Base-by-base conservation (phyloP, 2,113 vertebrate species). In the Turnix velox region DNA sequence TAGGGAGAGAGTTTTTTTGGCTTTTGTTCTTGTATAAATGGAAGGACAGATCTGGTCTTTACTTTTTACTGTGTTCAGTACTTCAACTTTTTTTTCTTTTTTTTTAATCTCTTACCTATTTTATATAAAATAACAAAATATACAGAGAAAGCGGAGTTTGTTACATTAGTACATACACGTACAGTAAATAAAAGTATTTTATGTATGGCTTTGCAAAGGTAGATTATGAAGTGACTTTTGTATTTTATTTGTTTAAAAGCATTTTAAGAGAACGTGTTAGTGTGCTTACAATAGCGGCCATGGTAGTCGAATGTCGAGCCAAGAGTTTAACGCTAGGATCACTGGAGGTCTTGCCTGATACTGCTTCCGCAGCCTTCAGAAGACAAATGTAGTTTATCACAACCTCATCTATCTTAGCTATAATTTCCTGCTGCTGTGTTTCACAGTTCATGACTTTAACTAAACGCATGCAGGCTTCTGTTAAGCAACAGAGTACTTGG, bases 121-220 rank as follows among this genome's bases (percentile, higher is more conserved):
- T 98, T 98, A 98, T 98, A 99, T 98, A 99, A 98, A 99, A 98
- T 97, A 98, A 98, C 98, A 99, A 99, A 99, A 99, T 99, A 98
- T 99, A 98, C 98, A 99, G 98, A 98, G 97, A 98, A 98, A 95
- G 89, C 94, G 85, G 97, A 97, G 95, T 98, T 97, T 96, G 97
- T 98, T 98, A 98, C 97, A 98, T 98, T 98, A 98, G 97, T 98
- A 98, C 97, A 97, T 98, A 98, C 98, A 98, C 96, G 97, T 97
- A 97, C 96, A 97, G 97, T 98, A 98, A 98, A 98, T 97, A 98
- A 98, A 97, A 96, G 84, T 25, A 91, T 97, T 96, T 97, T 95
- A 98, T 98, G 98, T 99, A 99, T 99, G 99, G 99, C 99, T 99
- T 99, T 98, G 97, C 98, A 98, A 98, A 98, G 98, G 98, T 98